Conservation (phyloP, 2,113 vertebrate species). For the Cyanistes caeruleus region DNA sequence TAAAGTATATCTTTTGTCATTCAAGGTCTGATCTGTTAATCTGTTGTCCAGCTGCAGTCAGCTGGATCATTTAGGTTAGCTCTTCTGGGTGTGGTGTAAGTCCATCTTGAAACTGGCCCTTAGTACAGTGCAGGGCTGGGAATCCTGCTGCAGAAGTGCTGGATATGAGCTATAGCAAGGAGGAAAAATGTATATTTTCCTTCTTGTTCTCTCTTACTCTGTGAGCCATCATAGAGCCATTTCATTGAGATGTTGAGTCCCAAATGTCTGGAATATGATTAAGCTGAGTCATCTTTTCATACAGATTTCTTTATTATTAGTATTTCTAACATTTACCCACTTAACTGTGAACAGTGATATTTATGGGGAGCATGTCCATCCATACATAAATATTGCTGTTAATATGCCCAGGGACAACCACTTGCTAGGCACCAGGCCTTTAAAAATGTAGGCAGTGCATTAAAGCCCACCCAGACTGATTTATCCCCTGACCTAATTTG, state of each 20-base stretch:
- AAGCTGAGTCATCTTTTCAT: not conserved
- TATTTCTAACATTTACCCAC: not conserved
- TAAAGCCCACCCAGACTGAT: not conserved
- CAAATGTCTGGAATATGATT: not conserved
- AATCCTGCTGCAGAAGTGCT: not conserved
- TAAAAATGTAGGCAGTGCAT: not conserved
- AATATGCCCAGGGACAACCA: not conserved
- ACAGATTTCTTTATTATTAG: not conserved
- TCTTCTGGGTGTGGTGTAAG: not conserved
- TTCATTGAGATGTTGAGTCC: not conserved
- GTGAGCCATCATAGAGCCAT: not conserved
- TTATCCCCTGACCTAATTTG: not conserved
- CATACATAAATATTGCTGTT: not conserved
- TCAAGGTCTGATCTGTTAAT: not conserved
- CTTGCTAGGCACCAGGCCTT: not conserved
- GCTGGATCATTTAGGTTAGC: not conserved
- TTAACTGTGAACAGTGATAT: not conserved
- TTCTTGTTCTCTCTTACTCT: not conserved
- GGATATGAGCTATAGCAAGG: not conserved
- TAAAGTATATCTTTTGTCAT: not conserved
- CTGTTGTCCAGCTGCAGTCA: not conserved
- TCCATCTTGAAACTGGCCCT: not conserved
- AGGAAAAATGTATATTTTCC: not conserved
- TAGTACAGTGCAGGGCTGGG: accelerated
- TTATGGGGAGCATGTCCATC: not conserved